Conservation (phyloP, 1,140 invertebrate genomes). For the Choristoneura fumiferana region DNA sequence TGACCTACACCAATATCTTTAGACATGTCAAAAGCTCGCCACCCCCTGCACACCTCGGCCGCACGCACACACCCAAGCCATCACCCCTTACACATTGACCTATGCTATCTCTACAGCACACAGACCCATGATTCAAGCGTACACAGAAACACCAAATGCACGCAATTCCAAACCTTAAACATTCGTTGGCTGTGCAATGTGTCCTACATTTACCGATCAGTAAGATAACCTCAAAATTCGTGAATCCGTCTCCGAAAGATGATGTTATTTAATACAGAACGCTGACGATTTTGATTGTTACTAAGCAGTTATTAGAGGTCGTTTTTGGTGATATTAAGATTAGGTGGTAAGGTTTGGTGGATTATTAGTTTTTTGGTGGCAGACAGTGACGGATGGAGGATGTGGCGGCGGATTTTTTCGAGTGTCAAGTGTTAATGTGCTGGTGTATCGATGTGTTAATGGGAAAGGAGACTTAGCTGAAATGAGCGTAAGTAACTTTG, state of each 20-base stretch:
- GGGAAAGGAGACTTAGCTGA: conserved; percentile 26
- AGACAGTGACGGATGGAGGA: not conserved
- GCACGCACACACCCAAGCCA: conserved; percentile 25
- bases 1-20: conserved; percentile 5
- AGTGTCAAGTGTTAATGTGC: conserved; percentile 42
- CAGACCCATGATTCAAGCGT: conserved; percentile 25
- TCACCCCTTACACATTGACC: conserved; percentile 19
- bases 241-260: conserved; percentile 45
- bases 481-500: conserved; percentile 48
- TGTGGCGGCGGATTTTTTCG: conserved; percentile 10
- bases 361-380: conserved; percentile 24
- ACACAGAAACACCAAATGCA: conserved; percentile 43
- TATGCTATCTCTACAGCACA: conserved; percentile 20
- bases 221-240: conserved; percentile 70
- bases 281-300: conserved; percentile 19
- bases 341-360: conserved; percentile 29
- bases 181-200: conserved; percentile 46
- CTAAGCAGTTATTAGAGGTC: conserved; percentile 25
- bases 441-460: conserved; percentile 28
- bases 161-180: conserved; percentile 57
- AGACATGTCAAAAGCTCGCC: not conserved
- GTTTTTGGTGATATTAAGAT: conserved; percentile 31
- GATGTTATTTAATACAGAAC: conserved; percentile 26
- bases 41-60: not conserved
- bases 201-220: conserved; percentile 67